phyloP scores from a whole-genome alignment of 2,113 vertebrate genomes.

The Vidua macroura region DNA sequence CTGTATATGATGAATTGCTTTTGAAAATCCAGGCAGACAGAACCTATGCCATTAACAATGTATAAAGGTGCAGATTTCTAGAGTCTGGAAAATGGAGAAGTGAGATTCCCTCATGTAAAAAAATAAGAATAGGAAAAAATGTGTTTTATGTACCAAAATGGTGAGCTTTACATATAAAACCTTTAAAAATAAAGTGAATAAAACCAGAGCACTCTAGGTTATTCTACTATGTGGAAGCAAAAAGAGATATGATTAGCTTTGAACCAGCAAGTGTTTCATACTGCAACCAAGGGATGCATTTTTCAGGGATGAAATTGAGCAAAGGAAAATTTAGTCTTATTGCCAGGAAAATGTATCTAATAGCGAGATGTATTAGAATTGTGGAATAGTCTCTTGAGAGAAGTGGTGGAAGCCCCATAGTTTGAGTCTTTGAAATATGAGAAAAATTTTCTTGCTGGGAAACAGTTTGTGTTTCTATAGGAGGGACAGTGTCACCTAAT shows the following conservation, averaged over 20 bases:
- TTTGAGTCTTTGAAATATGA: not conserved
- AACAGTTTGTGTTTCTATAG: not conserved
- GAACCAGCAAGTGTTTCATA: slow-evolving; percentile 40
- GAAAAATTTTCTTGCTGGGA: not conserved
- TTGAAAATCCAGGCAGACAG: slow-evolving; percentile 16
- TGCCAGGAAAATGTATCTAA: slow-evolving; percentile 46
- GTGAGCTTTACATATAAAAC: not conserved
- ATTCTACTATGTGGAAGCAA: not conserved
- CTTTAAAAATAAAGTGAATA: not conserved
- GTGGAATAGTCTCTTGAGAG: slow-evolving; percentile 37
- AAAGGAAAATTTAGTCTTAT: slow-evolving; percentile 53
- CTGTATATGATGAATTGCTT: slow-evolving; percentile 19
- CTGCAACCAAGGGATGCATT: slow-evolving; percentile 35
- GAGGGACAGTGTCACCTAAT: not conserved
- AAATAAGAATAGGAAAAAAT: not conserved
- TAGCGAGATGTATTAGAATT: slow-evolving; percentile 4
- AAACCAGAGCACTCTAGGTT: not conserved
- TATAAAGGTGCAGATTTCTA: not conserved
- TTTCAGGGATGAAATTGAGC: slow-evolving; percentile 43
- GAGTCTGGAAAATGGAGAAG: not conserved
- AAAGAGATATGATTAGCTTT: slow-evolving; percentile 36
- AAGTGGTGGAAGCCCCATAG: not conserved
- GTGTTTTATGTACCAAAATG: not conserved
- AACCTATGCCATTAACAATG: not conserved
- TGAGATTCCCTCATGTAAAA: not conserved